Conservation (phyloP, 2,888 invertebrate genomes). For the Stegophylla sp. region DNA sequence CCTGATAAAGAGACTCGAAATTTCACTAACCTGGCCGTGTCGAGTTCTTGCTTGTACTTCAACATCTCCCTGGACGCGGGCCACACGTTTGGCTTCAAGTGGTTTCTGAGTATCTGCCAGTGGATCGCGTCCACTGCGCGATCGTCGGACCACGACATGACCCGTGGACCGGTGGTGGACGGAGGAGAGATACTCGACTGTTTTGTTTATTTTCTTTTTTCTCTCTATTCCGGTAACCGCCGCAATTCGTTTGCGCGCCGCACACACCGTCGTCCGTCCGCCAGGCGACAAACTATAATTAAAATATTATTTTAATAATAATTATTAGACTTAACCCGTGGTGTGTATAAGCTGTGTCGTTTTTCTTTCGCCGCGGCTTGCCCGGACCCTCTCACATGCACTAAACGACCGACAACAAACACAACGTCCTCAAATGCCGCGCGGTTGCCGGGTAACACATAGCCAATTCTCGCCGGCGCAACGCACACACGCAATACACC, state of each 20-base stretch:
- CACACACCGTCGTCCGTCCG: too few relatives aligned
- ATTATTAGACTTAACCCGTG: too few relatives aligned
- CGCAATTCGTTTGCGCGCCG: neutral
- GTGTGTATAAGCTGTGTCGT: too few relatives aligned
- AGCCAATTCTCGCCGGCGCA: neutral
- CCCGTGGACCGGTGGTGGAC: too few relatives aligned
- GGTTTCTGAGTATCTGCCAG: slow-evolving; percentile 47
- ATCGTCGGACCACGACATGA: slow-evolving; percentile 50
- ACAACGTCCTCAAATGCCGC: slow-evolving; percentile 1
- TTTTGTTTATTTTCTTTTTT: neutral
- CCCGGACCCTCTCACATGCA: neutral
- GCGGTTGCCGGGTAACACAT: slow-evolving; percentile 53
- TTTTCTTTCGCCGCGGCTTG: too few relatives aligned
- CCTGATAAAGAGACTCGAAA: too few relatives aligned
- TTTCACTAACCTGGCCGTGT: slow-evolving; percentile 31
- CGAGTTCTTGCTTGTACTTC: slow-evolving; percentile 52
- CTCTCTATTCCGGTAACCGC: neutral
- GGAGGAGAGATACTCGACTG: neutral
- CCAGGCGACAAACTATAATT: too few relatives aligned
- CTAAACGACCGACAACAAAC: neutral
- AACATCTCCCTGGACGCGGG: slow-evolving; percentile 31
- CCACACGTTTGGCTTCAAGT: slow-evolving; percentile 43
- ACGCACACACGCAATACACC: neutral
- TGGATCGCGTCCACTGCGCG: slow-evolving; percentile 38
- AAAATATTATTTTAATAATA: too few relatives aligned